These are phyloP conservation scores for Ylistrum balloti DNA, from an alignment of 1,140 invertebrate species.

Conservation along the genomic window DNA sequence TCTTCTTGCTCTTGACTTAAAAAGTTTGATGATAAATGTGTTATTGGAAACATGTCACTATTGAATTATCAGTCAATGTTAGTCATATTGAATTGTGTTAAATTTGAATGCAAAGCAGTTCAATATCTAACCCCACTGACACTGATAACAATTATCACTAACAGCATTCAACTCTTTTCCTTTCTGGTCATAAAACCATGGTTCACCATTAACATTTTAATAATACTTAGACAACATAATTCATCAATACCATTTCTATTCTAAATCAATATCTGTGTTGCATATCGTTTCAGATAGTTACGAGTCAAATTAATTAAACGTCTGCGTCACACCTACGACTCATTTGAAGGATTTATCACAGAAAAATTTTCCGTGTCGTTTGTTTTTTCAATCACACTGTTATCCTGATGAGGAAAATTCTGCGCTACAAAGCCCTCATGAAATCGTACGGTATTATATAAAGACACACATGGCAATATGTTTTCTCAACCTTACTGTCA, in stretches of 20 bases:
- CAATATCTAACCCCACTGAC: not conserved
- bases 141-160: not conserved
- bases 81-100: not conserved
- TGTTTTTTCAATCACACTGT: constrained; percentile 16
- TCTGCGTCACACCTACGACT: not conserved
- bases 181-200: not conserved
- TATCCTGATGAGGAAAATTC: not conserved
- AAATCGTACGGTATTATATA: not conserved
- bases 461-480: not conserved
- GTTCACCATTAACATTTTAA: not conserved
- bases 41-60: not conserved
- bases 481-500: constrained; percentile 16
- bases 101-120: not conserved
- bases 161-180: not conserved
- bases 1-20: too few relatives aligned
- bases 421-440: not conserved
- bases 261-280: not conserved
- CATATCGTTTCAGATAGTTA: constrained; percentile 4
- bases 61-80: not conserved
- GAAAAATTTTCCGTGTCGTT: not conserved
- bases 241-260: not conserved
- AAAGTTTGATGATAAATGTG: too few relatives aligned
- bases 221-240: not conserved
- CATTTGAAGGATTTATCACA: not conserved
- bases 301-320: constrained; percentile 10